A percentile compares a stretch with the other conserved stretches of the same genome.
Evolutionary conservation across 2,888 invertebrate species (phyloP).

Genomic region (Melanotus villosus): DNA sequence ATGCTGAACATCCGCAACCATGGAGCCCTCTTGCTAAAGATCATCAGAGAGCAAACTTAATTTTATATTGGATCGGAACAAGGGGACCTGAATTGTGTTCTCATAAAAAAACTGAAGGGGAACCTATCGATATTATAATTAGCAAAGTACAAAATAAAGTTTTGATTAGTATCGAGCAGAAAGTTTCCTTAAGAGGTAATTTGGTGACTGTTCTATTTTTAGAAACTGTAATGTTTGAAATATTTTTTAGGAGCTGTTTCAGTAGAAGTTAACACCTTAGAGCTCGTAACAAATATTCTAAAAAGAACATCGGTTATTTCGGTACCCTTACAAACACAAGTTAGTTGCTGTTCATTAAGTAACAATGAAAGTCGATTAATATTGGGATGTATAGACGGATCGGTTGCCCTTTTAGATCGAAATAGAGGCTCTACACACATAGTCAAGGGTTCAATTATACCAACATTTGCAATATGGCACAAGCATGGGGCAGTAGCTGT

Average conservation of each 20-base stretch:
- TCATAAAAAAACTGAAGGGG: constrained; percentile 89
- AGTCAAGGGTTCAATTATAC: constrained; percentile 86
- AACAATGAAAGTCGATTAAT: constrained; percentile 81
- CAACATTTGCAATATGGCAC: constrained; percentile 81
- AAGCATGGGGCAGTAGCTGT: constrained; percentile 78
- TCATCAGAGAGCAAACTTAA: constrained; percentile 90
- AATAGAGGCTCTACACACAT: constrained; percentile 81
- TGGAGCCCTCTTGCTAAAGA: constrained; percentile 91
- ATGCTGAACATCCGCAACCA: constrained; percentile 90
- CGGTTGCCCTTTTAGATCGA: constrained; percentile 85
- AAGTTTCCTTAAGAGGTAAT: constrained; percentile 76
- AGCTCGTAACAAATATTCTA: constrained; percentile 74
- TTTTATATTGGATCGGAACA: constrained; percentile 75
- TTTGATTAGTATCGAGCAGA: constrained; percentile 87
- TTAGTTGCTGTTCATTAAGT: constrained; percentile 78
- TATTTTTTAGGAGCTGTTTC: constrained; percentile 76
- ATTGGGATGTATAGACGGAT: constrained; percentile 88
- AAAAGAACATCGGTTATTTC: constrained; percentile 78
- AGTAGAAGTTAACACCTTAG: constrained; percentile 78
- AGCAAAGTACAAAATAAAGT: constrained; percentile 78
- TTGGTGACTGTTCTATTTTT: background rate
- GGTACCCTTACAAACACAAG: constrained; percentile 79
- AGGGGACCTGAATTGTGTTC: constrained; percentile 81
- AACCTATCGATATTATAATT: constrained; percentile 87
- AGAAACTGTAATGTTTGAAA: background rate